Percentiles rank a stretch among this genome's conserved stretches.
Evolutionary conservation across 2,113 vertebrate genomes (phyloP).

Genomic region (Malurus elegans): DNA sequence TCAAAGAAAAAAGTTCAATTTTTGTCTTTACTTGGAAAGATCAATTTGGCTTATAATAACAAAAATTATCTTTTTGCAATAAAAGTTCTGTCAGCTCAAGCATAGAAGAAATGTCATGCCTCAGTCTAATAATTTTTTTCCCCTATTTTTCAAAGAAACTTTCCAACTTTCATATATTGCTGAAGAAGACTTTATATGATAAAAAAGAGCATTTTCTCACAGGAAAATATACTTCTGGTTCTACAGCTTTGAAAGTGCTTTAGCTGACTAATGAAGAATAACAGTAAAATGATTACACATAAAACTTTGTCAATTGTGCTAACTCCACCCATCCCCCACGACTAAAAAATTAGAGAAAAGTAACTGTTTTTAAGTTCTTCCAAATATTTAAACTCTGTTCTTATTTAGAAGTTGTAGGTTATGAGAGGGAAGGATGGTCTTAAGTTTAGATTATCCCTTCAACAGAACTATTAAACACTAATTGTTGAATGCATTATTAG

Average conservation of each 20-base stretch:
- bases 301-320: not conserved
- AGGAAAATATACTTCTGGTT: not conserved
- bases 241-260: not conserved
- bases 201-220: not conserved
- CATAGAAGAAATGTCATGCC: not conserved
- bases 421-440: not conserved
- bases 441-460: constrained; percentile 26
- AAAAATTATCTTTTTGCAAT: not conserved
- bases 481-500: not conserved
- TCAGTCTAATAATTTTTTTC: not conserved
- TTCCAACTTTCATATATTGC: not conserved
- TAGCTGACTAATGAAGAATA: not conserved
- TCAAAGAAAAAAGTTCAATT: not conserved
- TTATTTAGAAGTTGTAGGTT: not conserved
- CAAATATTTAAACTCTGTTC: not conserved
- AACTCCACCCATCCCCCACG: not conserved
- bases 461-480: not conserved
- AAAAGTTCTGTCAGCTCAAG: not conserved
- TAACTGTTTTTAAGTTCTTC: not conserved
- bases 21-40: not conserved
- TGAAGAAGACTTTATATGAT: not conserved
- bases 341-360: not conserved
- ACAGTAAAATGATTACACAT: not conserved
- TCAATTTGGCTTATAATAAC: not conserved
- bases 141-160: not conserved